Evolutionary conservation across 2,888 invertebrate genomes (phyloP), one percentile per base, ranked within the genome.

Genomic region (Anoncus sp.): DNA sequence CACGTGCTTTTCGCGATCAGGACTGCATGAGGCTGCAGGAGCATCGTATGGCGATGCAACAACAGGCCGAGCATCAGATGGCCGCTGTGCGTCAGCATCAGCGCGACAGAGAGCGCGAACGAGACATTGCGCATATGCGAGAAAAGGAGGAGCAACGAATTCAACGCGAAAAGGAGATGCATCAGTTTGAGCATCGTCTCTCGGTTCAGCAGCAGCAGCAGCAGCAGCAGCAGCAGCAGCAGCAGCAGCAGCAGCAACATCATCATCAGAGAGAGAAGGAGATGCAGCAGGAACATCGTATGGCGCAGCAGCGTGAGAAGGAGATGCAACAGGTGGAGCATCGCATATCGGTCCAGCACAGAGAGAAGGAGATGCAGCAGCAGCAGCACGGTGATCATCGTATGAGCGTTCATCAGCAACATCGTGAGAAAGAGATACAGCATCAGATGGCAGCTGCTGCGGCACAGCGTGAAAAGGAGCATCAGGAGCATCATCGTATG

Each of bases 11-110:
- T 84, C 92, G 92, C 69, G 91, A 93, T 40, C 89, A 93, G 84
- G 92, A 93, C 24, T 69, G 69, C 76, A 92, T 93, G 77, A 92
- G 92, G 2, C 88, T 92, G 69, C 91, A 92, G 51, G 92, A 92
- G 49, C 87, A 86, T 82, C 90, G 88, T 20, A 69, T 90, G 10
- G 90, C 88, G 1, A 85, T 89, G 67, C 86, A 88, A 53, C 86
- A 88, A 53, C 87, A 86, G 53, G 87, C 87, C 16, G 86, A 90
- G 49, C 88, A 90, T 55, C 86, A 88, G 71, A 87, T 90, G 87
- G 88, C 88, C 0, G 88, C 86, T 1, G 85, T 83, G 43, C 89
- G 87, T 67, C 89, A 80, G 63, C 71, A 88, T 83, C 75, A 84
- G 79, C 82, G 82, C 5, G 81, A 82, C 18, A 80, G 83, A 6